Conservation (phyloP, 2,113 vertebrate genomes). For the Mesembrinibis cayennensis region DNA sequence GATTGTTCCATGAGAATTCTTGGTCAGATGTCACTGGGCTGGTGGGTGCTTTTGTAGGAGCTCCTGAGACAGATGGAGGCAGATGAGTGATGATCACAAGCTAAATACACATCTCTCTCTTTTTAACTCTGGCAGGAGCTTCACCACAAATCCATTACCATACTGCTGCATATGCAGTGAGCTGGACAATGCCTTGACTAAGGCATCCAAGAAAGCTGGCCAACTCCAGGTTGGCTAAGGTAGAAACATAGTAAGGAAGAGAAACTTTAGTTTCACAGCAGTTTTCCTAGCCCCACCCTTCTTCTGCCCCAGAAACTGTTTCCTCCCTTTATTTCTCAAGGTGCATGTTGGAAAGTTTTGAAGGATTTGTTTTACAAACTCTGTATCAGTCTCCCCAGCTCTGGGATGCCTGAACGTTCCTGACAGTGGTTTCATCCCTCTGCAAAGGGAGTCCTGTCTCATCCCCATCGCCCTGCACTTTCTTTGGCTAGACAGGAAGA, state of each 20-base stretch:
- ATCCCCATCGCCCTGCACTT: background rate
- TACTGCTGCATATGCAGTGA: background rate
- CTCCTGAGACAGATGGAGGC: background rate
- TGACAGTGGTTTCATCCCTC: background rate
- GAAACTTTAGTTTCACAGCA: background rate
- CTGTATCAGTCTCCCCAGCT: accelerated
- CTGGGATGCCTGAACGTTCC: background rate
- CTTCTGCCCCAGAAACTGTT: background rate
- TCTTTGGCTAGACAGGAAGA: background rate
- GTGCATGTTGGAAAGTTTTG: background rate
- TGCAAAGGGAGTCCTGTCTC: background rate
- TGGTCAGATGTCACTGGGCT: background rate
- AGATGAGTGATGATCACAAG: background rate
- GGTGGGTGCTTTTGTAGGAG: background rate
- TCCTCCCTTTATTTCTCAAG: background rate
- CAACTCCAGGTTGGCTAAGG: background rate
- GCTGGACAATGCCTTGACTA: background rate
- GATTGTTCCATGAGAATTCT: background rate
- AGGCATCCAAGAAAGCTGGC: background rate
- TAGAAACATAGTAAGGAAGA: background rate
- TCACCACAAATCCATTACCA: background rate
- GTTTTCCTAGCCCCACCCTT: background rate
- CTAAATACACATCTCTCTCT: background rate
- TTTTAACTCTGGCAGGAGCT: background rate
- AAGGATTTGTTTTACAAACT: background rate